Evolutionary conservation across 2,797 vertebrate species (phyloP), one percentile per base, ranked within the genome.

Genomic region (Lycodopsis pacificus): DNA sequence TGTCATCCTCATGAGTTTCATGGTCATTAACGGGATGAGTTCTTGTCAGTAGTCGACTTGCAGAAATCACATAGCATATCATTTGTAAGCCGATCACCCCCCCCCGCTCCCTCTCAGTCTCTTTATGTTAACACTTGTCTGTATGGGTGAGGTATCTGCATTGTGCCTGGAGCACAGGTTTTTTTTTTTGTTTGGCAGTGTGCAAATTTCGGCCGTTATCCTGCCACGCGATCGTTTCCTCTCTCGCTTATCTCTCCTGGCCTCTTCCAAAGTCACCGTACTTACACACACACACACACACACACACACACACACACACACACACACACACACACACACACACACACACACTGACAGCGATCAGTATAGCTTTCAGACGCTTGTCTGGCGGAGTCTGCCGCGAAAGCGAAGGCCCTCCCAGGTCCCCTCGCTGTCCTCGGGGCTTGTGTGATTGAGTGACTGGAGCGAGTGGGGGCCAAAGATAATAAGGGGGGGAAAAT

Each of bases 371-470:
- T 94, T 94, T 93, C 93, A 94, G 93, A 94, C 88, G 84, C 89
- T 88, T 76, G 90, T 92, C 92, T 94, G 92, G 87, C 89, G 91
- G 86, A 86, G 89, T 84, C 89, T 89, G 84, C 86, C 88, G 77
- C 68, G 85, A 83, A 90, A 86, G 30, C 83, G 68, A 19, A 82
- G 90, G 88, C 91, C 88, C 93, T 93, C 92, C 91, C 92, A 90
- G 90, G 91, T 91, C 93, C 90, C 91, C 89, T 88, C 81, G 71
- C 91, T 95, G 92, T 95, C 94, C 94, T 93, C 91, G 2, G 94
- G 94, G 94, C 92, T 88, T 90, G 86, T 92, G 93, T 93, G 94
- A 94, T 94, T 95, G 94, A 95, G 91, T 95, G 94, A 95, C 93
- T 94, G 88, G 88, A 92, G 90, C 86, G 90, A 92, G 92, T 73